Percentiles rank a stretch among this genome's conserved stretches.
Evolutionary conservation across 2,888 invertebrate genomes (phyloP).

Genomic region (Ochropleura leucogaster): DNA sequence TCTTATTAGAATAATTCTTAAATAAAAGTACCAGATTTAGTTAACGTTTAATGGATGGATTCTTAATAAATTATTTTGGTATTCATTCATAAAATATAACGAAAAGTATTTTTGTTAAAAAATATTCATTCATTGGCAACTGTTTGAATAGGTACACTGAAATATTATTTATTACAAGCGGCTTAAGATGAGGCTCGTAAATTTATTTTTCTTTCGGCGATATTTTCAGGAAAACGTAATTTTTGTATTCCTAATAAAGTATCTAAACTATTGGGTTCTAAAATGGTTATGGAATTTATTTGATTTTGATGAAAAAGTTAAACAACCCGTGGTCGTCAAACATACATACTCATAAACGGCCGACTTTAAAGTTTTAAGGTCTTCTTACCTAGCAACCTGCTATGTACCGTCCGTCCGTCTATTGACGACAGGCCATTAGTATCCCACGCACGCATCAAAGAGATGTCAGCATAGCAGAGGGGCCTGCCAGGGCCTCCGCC

Average conservation of each 20-base stretch:
- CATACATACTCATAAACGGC: background rate
- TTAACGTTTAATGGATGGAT: background rate
- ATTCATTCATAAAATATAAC: background rate
- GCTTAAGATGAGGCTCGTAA: background rate
- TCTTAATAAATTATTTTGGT: background rate
- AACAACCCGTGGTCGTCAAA: background rate
- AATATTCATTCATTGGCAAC: constrained; percentile 1
- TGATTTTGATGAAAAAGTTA: background rate
- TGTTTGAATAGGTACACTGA: constrained; percentile 10
- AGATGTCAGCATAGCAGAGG: no score
- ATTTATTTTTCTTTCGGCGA: constrained; percentile 14
- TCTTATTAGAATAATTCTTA: background rate
- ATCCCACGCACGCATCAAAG: no score
- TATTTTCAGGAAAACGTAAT: background rate
- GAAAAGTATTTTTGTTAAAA: background rate
- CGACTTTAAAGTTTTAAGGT: background rate
- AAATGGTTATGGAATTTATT: background rate
- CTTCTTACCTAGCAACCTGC: no score
- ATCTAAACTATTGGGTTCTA: background rate
- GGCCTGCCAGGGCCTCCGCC: no score
- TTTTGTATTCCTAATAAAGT: background rate
- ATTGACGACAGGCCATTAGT: no score
- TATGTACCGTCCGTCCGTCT: no score
- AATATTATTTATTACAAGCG: constrained; percentile 16
- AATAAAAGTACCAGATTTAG: background rate